These are phyloP conservation scores for Uromys caudimaculatus DNA, from an alignment of 2,797 vertebrate species.

Conservation along the genomic window DNA sequence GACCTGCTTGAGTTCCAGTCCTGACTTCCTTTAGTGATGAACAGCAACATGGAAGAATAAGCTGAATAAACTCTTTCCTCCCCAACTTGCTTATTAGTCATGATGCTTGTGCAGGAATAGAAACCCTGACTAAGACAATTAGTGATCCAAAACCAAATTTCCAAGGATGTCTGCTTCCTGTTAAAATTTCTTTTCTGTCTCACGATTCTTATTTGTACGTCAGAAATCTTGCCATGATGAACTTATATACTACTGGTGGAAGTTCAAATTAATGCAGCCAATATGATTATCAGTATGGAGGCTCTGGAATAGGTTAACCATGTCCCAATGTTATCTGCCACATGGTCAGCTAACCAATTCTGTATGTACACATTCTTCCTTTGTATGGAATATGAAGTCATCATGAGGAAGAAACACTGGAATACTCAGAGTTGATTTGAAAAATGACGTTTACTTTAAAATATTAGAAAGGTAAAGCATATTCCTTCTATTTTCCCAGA, in stretches of 20 bases:
- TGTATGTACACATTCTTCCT: background rate
- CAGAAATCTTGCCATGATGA: conserved; percentile 40
- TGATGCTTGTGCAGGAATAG: too few relatives aligned
- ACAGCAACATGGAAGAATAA: too few relatives aligned
- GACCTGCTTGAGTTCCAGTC: too few relatives aligned
- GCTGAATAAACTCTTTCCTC: too few relatives aligned
- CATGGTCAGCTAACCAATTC: background rate
- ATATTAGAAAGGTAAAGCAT: background rate
- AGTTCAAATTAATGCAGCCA: background rate
- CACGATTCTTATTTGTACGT: conserved; percentile 46
- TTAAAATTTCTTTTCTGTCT: background rate
- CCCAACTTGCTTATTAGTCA: too few relatives aligned
- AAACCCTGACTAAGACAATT: too few relatives aligned
- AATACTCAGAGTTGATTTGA: background rate
- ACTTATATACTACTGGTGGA: too few relatives aligned
- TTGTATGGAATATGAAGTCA: background rate
- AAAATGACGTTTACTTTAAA: background rate
- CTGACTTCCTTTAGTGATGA: too few relatives aligned
- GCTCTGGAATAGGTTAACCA: background rate
- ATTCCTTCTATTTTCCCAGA: background rate
- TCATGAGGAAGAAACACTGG: background rate
- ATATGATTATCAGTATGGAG: background rate
- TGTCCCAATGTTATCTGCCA: background rate
- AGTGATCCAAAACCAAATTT: background rate
- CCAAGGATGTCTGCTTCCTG: background rate